A percentile compares a stretch with the other conserved stretches of the same genome.
Evolutionary conservation across 2,888 invertebrate genomes (phyloP).

Genomic region (Sesia bembeciformis): DNA sequence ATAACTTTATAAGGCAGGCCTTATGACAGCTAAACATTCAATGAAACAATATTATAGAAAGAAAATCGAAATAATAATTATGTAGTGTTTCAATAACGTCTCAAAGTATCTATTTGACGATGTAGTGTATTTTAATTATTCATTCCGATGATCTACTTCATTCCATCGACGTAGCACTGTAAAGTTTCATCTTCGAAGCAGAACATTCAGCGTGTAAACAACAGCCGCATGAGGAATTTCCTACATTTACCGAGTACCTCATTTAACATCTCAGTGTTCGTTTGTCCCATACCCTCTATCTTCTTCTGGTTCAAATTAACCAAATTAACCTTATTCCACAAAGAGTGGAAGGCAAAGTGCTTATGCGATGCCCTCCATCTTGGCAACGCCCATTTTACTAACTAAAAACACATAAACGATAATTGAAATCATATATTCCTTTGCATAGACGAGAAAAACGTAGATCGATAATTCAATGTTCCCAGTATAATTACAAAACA

Average conservation of each 20-base stretch:
- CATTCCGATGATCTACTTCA: not conserved
- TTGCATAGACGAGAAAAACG: too few relatives aligned
- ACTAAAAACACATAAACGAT: slow-evolving; percentile 42
- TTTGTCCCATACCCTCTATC: not conserved
- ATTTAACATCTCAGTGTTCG: not conserved
- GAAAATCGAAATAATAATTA: too few relatives aligned
- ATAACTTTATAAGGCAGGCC: not conserved
- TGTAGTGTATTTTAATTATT: too few relatives aligned
- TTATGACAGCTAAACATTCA: not conserved
- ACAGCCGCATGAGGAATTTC: slow-evolving; percentile 24
- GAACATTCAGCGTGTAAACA: slow-evolving; percentile 29
- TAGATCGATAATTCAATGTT: not conserved
- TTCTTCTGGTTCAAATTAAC: slow-evolving; percentile 10
- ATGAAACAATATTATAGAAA: too few relatives aligned
- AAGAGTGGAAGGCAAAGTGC: slow-evolving; percentile 53
- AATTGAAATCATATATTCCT: not conserved
- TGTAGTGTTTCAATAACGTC: too few relatives aligned
- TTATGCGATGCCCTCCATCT: slow-evolving; percentile 71
- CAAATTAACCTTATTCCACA: slow-evolving; percentile 66
- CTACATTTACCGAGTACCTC: not conserved
- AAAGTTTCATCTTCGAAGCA: slow-evolving; percentile 19
- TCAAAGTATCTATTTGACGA: too few relatives aligned
- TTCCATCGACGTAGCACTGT: not conserved
- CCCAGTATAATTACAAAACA: slow-evolving; percentile 7
- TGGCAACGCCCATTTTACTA: slow-evolving; percentile 67